Evolutionary conservation across 2,113 vertebrate genomes (phyloP).

Genomic region (Spermophilus dauricus): DNA sequence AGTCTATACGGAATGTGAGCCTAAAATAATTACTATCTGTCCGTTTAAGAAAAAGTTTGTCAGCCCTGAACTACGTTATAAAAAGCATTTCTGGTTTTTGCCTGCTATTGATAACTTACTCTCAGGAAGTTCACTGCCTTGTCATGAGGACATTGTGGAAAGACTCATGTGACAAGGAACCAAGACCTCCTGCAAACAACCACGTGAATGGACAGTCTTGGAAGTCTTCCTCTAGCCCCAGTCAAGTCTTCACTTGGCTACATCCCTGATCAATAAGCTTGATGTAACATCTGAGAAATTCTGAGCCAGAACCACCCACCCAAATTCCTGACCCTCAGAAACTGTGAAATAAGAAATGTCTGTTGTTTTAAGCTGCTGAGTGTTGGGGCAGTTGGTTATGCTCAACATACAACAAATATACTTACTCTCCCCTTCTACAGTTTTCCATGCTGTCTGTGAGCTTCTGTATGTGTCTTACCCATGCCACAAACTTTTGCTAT

Average conservation of each 20-base stretch:
- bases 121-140: slow-evolving; percentile 38
- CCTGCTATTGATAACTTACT: slow-evolving; percentile 40
- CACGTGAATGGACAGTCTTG: neutral
- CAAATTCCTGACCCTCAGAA: slow-evolving; percentile 32
- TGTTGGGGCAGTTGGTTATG: slow-evolving; percentile 1
- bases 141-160: neutral
- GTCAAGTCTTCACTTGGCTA: neutral
- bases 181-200: slow-evolving; percentile 2
- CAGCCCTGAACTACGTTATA: slow-evolving; percentile 33
- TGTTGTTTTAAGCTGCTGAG: neutral
- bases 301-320: neutral
- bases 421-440: neutral
- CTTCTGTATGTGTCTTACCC: neutral
- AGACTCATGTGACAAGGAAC: neutral
- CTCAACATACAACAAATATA: neutral
- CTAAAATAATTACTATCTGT: neutral
- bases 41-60: slow-evolving; percentile 47
- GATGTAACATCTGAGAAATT: neutral
- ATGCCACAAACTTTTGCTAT: slow-evolving; percentile 13
- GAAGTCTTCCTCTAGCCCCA: neutral
- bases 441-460: neutral
- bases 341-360: neutral
- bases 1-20: neutral
- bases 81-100: slow-evolving; percentile 39
- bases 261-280: neutral